Conservation (phyloP, 1,140 invertebrate species). For the Branchinecta lindahli region DNA sequence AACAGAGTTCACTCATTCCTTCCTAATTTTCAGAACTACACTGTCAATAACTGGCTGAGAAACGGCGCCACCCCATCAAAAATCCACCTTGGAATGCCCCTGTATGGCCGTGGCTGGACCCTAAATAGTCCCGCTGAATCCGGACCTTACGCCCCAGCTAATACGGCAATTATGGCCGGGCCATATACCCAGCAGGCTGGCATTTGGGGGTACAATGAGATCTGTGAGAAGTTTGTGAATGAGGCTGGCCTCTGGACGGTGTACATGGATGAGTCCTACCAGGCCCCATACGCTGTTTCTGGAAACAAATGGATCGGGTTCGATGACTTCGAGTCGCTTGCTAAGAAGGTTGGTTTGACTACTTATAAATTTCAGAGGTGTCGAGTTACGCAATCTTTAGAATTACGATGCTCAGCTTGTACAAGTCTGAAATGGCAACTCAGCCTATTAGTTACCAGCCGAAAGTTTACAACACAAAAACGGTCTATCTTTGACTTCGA, state of each 20-base stretch:
- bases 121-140: constrained; percentile 34
- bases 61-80: constrained; percentile 41
- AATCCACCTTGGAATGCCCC: constrained; percentile 46
- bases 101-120: constrained; percentile 49
- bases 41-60: constrained; percentile 34
- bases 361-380: too few species aligned
- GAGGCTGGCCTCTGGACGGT: constrained; percentile 24
- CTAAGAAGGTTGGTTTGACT: constrained; percentile 28
- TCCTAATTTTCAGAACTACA: constrained; percentile 22
- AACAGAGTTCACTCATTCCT: too few species aligned
- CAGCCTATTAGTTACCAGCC: too few species aligned
- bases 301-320: constrained; percentile 36
- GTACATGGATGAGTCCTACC: constrained; percentile 29
- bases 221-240: constrained; percentile 24
- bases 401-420: too few species aligned
- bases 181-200: constrained; percentile 51
- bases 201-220: constrained; percentile 58
- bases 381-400: too few species aligned
- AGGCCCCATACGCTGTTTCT: constrained; percentile 33
- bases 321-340: constrained; percentile 31
- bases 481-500: too few species aligned
- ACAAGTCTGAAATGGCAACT: too few species aligned
- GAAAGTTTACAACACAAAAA: too few species aligned
- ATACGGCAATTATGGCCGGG: constrained; percentile 42
- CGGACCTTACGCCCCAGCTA: constrained; percentile 36